These are phyloP conservation scores for Leptinotarsa peninsularis DNA, from an alignment of 2,888 invertebrate genomes.

Conservation along the genomic window DNA sequence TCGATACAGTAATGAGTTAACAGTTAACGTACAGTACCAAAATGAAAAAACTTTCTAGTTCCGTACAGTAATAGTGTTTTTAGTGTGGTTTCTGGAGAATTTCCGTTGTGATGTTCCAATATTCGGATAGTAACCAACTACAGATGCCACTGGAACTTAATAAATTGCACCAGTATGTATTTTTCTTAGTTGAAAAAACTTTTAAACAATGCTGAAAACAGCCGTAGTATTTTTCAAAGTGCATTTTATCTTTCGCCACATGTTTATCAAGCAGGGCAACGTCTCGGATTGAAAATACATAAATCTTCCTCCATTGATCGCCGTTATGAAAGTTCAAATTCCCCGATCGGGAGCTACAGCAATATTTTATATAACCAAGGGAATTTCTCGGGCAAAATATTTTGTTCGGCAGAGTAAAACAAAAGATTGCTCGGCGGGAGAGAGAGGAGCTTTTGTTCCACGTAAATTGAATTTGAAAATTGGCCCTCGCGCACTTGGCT, in stretches of 20 bases:
- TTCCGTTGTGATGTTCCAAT: no score
- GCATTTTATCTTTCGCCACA: neutral
- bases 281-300: constrained; percentile 43
- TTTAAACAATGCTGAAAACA: neutral
- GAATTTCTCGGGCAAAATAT: constrained; percentile 62
- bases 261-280: neutral
- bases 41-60: no score
- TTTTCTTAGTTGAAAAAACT: neutral
- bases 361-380: constrained; percentile 63
- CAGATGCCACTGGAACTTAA: no score
- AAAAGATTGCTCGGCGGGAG: constrained; percentile 54
- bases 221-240: neutral
- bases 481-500: constrained; percentile 62
- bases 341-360: constrained; percentile 53
- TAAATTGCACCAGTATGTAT: no score
- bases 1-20: no score
- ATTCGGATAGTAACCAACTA: no score
- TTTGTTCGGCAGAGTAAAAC: constrained; percentile 58
- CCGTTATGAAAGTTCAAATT: constrained; percentile 55
- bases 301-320: constrained; percentile 50
- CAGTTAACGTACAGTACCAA: no score
- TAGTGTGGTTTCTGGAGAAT: no score
- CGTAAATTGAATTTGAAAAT: constrained; percentile 67
- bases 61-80: no score
- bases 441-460: constrained; percentile 62